Evolutionary conservation across 2,113 vertebrate species (phyloP).

Genomic region (Melozone crissalis): DNA sequence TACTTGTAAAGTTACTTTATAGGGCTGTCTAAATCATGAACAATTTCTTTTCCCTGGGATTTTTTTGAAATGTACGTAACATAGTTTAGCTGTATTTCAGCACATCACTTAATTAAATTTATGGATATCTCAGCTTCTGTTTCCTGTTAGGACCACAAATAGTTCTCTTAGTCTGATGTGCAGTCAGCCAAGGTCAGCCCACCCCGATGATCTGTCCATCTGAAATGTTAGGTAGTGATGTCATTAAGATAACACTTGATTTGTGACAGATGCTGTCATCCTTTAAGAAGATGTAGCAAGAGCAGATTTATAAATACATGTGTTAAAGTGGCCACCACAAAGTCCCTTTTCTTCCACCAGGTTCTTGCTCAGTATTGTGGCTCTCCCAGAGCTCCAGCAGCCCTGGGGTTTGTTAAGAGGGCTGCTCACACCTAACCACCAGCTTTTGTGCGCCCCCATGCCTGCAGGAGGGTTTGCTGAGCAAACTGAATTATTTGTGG

Average conservation of each 20-base stretch:
- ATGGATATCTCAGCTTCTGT: background rate
- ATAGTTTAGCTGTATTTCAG: background rate
- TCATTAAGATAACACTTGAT: background rate
- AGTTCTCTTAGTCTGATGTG: background rate
- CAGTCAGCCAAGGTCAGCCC: background rate
- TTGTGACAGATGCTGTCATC: slow-evolving; percentile 13
- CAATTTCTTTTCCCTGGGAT: background rate
- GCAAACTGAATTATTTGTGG: background rate
- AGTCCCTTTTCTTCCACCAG: background rate
- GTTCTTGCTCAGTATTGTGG: background rate
- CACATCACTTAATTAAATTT: slow-evolving; percentile 6
- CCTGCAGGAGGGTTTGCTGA: background rate
- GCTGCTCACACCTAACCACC: background rate
- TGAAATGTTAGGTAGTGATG: background rate
- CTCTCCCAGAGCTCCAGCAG: background rate
- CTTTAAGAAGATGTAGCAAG: background rate
- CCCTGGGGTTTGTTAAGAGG: background rate
- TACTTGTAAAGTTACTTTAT: background rate
- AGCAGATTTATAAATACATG: background rate
- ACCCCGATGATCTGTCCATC: background rate
- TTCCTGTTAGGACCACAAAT: background rate
- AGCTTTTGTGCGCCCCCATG: no score
- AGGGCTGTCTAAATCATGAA: background rate
- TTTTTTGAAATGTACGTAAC: background rate
- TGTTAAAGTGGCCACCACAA: background rate